Base-by-base conservation (phyloP, 2,797 vertebrate species). In the Artibeus lituratus region DNA sequence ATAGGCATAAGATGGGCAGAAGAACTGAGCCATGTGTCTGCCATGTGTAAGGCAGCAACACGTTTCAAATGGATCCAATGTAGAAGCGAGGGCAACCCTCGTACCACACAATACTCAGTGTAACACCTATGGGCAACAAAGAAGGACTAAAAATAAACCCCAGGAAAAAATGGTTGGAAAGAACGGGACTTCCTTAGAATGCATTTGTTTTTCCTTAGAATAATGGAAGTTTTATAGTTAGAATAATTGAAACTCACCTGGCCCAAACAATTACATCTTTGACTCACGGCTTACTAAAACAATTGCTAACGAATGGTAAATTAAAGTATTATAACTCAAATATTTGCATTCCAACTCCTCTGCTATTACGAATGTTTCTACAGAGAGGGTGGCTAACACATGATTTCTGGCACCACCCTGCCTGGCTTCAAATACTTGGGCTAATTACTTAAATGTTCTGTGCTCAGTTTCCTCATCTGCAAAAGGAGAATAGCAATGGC, bases 1-100 rank as follows among this genome's bases (percentile, higher is more conserved):
- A 59, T 3, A 90, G 69, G 65, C 78, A 37, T 47, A 82, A 65
- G 37, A 93, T 5, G 42, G 73, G 85, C 77, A 65, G 26, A 77
- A 84, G 53, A 92, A 78, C 2, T 6, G 35, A 67, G 80, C 37
- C 96, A 95, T 93, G 59, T 97, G 95, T 83, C 87, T 95, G 44
- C 67, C 96, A 95, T 90, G 59, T 97, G 96, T 49, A 91, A 93
- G 39, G 65, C 32, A 18, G 51, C n/a, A 83, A 89, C 26, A 74
- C 87, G 85, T 72, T 95, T 95, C 92, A 94, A 93, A 92, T 32
- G 42, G n/a, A 62, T 90, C 89, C 42, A 77, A 19, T 83, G 81
- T 39, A 72, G 26, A 84, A 95, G 55, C 37, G 49, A 94, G 32
- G 32, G 29, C n/a, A 32, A 18, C 84, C 44, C 76, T 15, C 69